Evolutionary conservation across 2,113 vertebrate genomes (phyloP).

Genomic region (Lota lota): DNA sequence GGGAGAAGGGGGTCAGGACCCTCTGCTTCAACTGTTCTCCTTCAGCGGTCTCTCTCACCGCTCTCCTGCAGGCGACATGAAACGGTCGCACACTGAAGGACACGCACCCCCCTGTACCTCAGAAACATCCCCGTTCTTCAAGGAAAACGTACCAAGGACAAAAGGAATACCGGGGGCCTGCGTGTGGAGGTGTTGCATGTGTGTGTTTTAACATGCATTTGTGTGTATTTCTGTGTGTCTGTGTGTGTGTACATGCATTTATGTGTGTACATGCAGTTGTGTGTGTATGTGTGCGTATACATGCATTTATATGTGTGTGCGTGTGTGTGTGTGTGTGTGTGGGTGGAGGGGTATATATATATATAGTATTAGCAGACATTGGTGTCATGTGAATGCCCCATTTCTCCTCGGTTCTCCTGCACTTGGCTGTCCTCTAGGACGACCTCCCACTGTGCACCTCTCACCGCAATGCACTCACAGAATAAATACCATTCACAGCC

Average conservation of each 20-base stretch:
- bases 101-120: slow-evolving; percentile 9
- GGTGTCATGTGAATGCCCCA: slow-evolving; percentile 16
- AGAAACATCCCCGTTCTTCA: slow-evolving; percentile 17
- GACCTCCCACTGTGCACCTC: slow-evolving; percentile 56
- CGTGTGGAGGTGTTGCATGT: background rate
- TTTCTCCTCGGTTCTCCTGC: slow-evolving; percentile 33
- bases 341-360: background rate
- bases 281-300: slow-evolving; percentile 7
- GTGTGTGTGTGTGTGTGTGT: background rate
- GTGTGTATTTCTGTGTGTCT: no score
- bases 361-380: slow-evolving; percentile 1
- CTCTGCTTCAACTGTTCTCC: slow-evolving; percentile 28
- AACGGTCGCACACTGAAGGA: slow-evolving; percentile 31
- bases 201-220: no score
- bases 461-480: slow-evolving; percentile 45
- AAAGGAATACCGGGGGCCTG: background rate
- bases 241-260: no score
- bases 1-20: slow-evolving; percentile 29
- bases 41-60: background rate
- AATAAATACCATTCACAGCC: slow-evolving; percentile 62
- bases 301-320: background rate
- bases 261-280: background rate
- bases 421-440: slow-evolving; percentile 6
- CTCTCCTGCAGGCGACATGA: slow-evolving; percentile 22
- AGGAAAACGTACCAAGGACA: slow-evolving; percentile 23